These are phyloP conservation scores for Nesidiocoris tenuis DNA, from an alignment of 2,888 invertebrate genomes.

Conservation along the genomic window DNA sequence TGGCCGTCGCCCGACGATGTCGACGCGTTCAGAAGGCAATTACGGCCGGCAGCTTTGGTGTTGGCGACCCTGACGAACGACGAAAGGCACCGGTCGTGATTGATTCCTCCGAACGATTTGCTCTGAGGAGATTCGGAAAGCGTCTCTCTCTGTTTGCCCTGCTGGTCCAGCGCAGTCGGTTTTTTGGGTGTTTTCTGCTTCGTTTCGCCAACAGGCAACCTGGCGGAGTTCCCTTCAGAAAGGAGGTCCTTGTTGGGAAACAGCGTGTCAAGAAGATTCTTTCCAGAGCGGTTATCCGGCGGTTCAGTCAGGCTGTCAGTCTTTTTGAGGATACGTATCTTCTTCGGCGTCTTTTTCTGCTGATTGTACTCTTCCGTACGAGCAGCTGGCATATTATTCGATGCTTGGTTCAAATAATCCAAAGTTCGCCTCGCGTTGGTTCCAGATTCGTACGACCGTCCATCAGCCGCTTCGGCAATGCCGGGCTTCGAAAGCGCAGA, in stretches of 20 bases:
- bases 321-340: constrained; percentile 24
- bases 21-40: constrained; percentile 15
- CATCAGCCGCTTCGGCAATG: not conserved
- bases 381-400: not conserved
- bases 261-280: constrained; percentile 12
- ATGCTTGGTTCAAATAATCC: constrained; percentile 17
- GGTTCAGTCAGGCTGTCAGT: not conserved
- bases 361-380: constrained; percentile 3
- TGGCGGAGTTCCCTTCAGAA: not conserved
- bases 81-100: constrained; percentile 17
- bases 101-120: constrained; percentile 23
- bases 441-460: constrained; percentile 8
- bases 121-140: constrained; percentile 24
- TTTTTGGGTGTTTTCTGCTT: constrained; percentile 1
- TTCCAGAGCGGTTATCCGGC: constrained; percentile 11
- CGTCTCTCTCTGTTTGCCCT: constrained; percentile 1
- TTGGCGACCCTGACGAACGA: constrained; percentile 23
- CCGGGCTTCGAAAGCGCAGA: not conserved
- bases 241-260: constrained; percentile 10
- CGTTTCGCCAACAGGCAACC: not conserved
- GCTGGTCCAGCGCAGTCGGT: not conserved
- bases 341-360: constrained; percentile 1
- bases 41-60: constrained; percentile 16
- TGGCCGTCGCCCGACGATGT: constrained; percentile 2
- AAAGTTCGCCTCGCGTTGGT: constrained; percentile 24